Conservation (phyloP, 1,140 invertebrate genomes). For the Gryllus bimaculatus region DNA sequence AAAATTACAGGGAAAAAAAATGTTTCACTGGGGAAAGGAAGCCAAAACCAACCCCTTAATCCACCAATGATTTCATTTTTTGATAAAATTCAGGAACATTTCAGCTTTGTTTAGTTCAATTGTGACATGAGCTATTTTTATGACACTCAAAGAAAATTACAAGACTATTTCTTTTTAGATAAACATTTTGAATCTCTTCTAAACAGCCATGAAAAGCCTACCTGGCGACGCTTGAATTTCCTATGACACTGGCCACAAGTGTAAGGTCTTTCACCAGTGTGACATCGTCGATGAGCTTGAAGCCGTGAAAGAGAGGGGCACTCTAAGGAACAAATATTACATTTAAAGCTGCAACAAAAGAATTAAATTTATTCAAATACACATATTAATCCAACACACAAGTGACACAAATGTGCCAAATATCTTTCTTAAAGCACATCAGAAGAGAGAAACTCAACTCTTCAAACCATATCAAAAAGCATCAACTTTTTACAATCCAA, state of each 20-base stretch:
- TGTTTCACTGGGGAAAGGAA: no score
- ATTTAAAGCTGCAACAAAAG: conserved; percentile 11
- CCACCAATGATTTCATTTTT: no score
- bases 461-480: no score
- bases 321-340: conserved; percentile 8
- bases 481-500: no score
- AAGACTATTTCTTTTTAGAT: no score
- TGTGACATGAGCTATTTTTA: no score
- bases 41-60: no score
- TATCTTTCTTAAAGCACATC: neutral
- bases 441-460: neutral
- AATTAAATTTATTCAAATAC: neutral
- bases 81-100: no score
- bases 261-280: conserved; percentile 16
- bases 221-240: conserved; percentile 18
- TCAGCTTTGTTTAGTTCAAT: no score
- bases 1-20: no score
- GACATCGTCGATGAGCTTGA: conserved; percentile 10
- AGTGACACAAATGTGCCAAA: neutral
- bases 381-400: neutral
- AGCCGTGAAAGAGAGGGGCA: conserved; percentile 10
- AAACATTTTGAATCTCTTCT: no score
- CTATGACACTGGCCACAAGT: conserved; percentile 14
- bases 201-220: neutral
- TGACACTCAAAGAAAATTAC: no score